A percentile compares a stretch with the other conserved stretches of the same genome.
Evolutionary conservation across 2,888 invertebrate species (phyloP).

Genomic region (Liopterus haemorrhoidalis): DNA sequence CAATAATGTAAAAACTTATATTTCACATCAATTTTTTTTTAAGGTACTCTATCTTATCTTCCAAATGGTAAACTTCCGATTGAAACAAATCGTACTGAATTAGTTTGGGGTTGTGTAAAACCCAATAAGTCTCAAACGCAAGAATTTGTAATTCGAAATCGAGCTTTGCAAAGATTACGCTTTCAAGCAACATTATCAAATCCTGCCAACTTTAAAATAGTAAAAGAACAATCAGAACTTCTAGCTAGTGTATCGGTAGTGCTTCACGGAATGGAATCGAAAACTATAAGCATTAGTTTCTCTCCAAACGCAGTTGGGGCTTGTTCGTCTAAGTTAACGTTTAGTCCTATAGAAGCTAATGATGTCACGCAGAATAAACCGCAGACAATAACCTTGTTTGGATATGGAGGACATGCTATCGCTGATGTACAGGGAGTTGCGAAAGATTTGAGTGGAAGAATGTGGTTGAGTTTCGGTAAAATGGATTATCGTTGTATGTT

Average conservation of each 20-base stretch:
- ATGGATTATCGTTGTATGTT: conserved; percentile 46
- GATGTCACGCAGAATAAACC: conserved; percentile 6
- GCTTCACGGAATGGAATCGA: conserved; percentile 54
- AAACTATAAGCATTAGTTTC: conserved; percentile 51
- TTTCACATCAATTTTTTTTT: no score
- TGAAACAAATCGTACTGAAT: conserved; percentile 51
- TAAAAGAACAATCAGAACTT: conserved; percentile 41
- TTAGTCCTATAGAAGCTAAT: conserved; percentile 46
- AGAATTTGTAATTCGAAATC: conserved; percentile 54
- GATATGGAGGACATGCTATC: conserved; percentile 54
- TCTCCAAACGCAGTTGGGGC: conserved; percentile 52
- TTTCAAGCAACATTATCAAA: conserved; percentile 44
- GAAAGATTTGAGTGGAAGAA: conserved; percentile 52
- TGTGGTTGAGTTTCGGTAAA: conserved; percentile 55
- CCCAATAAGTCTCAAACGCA: conserved; percentile 50
- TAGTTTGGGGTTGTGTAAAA: conserved; percentile 57
- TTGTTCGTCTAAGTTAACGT: conserved; percentile 51
- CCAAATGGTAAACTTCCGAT: conserved; percentile 49
- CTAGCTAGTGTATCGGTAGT: conserved; percentile 42
- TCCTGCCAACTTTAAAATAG: conserved; percentile 11
- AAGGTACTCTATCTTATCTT: no score
- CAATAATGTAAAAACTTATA: no score
- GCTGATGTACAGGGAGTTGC: conserved; percentile 49
- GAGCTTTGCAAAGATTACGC: conserved; percentile 51
- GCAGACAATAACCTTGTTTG: conserved; percentile 43